Conservation (phyloP, 2,797 vertebrate genomes). For the Sparus aurata region DNA sequence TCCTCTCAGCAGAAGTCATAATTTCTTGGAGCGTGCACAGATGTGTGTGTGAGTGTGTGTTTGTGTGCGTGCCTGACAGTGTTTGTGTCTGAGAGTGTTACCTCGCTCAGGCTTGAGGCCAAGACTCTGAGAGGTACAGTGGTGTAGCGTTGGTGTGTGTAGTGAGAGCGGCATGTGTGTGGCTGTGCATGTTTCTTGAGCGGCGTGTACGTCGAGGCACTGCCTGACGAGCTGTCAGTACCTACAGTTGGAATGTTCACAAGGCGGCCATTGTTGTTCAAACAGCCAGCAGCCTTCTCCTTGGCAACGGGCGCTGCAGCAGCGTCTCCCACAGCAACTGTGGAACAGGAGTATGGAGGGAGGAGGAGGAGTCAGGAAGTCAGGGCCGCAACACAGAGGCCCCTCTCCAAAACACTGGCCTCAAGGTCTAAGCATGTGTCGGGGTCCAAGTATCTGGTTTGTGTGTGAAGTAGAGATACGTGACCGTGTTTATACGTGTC, state of each 20-base stretch:
- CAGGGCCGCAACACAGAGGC: slow-evolving; percentile 85
- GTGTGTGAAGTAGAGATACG: slow-evolving; percentile 64
- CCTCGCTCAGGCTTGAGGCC: slow-evolving; percentile 73
- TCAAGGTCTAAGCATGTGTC: slow-evolving; percentile 83
- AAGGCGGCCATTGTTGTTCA: slow-evolving; percentile 91
- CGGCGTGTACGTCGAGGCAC: slow-evolving; percentile 65
- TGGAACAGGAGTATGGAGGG: slow-evolving; percentile 85
- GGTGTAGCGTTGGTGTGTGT: slow-evolving; percentile 56
- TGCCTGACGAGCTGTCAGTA: slow-evolving; percentile 84
- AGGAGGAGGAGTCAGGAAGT: slow-evolving; percentile 88
- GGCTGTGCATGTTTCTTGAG: slow-evolving; percentile 23
- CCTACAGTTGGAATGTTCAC: slow-evolving; percentile 89
- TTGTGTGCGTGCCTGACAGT: slow-evolving; percentile 23
- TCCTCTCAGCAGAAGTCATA: slow-evolving; percentile 79
- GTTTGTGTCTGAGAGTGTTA: slow-evolving; percentile 68
- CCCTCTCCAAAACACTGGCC: slow-evolving; percentile 85
- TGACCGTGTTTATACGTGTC: slow-evolving; percentile 43
- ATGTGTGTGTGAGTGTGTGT: slow-evolving; percentile 62
- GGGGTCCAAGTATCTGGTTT: slow-evolving; percentile 75
- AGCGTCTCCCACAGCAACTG: slow-evolving; percentile 90
- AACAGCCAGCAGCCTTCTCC: slow-evolving; percentile 90
- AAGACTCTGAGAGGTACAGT: slow-evolving; percentile 68
- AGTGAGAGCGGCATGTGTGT: slow-evolving; percentile 40
- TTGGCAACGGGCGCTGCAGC: slow-evolving; percentile 89
- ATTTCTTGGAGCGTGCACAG: slow-evolving; percentile 74